Evolutionary conservation across 2,797 vertebrate species (phyloP).

Genomic region (Spinibarbus caldwelli): DNA sequence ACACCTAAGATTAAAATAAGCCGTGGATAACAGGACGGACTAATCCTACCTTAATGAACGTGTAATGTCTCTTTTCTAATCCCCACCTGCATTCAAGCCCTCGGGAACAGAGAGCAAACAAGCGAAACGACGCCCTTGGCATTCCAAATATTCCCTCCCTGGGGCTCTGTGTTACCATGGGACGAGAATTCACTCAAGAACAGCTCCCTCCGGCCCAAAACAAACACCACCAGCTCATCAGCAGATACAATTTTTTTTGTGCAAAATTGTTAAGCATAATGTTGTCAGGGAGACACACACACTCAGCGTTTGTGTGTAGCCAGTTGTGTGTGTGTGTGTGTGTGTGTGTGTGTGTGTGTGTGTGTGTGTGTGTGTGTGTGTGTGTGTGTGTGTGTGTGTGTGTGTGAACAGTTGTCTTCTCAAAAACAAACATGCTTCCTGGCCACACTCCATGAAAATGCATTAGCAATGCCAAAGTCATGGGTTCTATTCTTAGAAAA

Average conservation of each 20-base stretch:
- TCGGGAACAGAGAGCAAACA: conserved; percentile 46
- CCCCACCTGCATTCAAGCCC: conserved; percentile 18
- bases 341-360: neutral
- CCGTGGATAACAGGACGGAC: conserved; percentile 22
- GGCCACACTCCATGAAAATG: conserved; percentile 1
- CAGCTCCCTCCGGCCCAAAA: conserved; percentile 4
- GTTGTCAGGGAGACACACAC: neutral
- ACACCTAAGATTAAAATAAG: conserved; percentile 22
- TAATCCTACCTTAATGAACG: conserved; percentile 42
- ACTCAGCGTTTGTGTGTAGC: neutral
- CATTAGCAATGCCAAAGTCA: neutral
- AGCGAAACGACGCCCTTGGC: conserved; percentile 23
- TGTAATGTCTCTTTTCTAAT: conserved; percentile 29
- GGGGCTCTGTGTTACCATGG: conserved; percentile 51
- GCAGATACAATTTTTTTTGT: neutral
- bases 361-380: neutral
- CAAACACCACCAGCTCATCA: neutral
- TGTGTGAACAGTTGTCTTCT: neutral
- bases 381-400: neutral
- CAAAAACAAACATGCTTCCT: conserved; percentile 30
- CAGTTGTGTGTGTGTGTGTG: too few relatives aligned
- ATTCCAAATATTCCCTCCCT: conserved; percentile 55
- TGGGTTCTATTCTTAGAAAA: neutral
- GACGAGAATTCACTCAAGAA: conserved; percentile 35
- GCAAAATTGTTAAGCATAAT: neutral